Conservation (phyloP, 2,888 invertebrate species). For the Bombyx huttoni region DNA sequence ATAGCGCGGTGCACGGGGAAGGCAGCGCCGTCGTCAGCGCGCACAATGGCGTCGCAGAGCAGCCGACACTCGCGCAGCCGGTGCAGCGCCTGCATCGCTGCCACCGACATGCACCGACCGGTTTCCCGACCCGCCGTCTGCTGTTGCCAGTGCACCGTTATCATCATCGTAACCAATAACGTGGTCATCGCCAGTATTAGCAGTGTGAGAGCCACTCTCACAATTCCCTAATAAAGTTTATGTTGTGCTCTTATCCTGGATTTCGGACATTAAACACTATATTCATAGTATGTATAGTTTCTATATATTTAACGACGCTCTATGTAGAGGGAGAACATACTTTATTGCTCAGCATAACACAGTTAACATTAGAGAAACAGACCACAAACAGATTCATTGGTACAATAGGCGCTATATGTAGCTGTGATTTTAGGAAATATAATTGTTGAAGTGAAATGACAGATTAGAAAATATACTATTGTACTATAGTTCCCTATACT, state of each 20-base stretch:
- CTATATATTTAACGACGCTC: no score
- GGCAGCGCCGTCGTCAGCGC: slow-evolving; percentile 84
- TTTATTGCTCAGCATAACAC: no score
- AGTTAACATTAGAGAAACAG: no score
- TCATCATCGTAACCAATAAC: neutral
- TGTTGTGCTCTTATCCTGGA: neutral
- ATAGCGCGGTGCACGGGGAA: slow-evolving; percentile 91
- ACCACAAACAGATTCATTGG: no score
- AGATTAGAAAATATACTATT: no score
- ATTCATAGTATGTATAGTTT: no score
- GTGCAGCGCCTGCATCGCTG: slow-evolving; percentile 87
- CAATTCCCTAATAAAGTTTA: neutral
- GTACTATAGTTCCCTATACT: no score
- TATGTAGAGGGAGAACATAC: no score
- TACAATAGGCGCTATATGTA: no score
- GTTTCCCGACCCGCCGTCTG: slow-evolving; percentile 69
- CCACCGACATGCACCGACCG: slow-evolving; percentile 84
- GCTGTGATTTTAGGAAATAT: no score
- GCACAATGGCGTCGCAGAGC: slow-evolving; percentile 88
- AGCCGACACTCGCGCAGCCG: slow-evolving; percentile 87
- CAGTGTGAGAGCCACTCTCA: neutral
- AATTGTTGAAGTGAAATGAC: no score
- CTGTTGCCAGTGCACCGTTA: slow-evolving; percentile 4
- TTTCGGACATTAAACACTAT: slow-evolving; percentile 2
- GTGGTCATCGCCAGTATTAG: neutral